Evolutionary conservation across 2,113 vertebrate species (phyloP), one percentile per base, ranked within the genome.

Genomic region (Noturus placidus): DNA sequence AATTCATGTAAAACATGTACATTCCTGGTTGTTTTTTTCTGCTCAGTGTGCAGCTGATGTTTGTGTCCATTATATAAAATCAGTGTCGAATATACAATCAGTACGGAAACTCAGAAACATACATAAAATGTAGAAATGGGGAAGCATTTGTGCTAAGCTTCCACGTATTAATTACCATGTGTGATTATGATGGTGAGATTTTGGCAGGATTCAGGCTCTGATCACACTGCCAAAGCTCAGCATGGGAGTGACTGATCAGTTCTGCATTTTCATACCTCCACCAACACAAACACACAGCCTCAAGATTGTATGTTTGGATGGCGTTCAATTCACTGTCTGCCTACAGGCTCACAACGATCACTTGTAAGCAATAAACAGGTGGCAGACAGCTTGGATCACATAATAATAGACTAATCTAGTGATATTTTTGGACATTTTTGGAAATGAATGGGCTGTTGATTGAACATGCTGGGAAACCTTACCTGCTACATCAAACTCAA

Each of bases 401-500:
- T 11, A 61, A 83, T 70, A 52, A 70, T 56, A 46, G 42, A 59
- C 14, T 4, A 30, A n/a, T 17, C 76, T 33, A 2, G 25, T 61
- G 17, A 15, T 9, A 3, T 30, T n/a, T 86, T 65, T 86, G 2
- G 42, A 46, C 42, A 46, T 42, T 42, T 42, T 42, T 13, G 46
- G 33, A 82, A 61, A 82, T 42, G 22, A 61, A 61, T 42, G 33
- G 20, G 33, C 33, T 81, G 46, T 59, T 33, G 35, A 77, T 10
- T 27, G 52, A 81, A 81, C 78, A 6, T 22, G 54, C 33, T 20
- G 52, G 19, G 22, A 11, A 35, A 83, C 54, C 91, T 38, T 95
- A 99, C 98, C 98, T 95, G 98, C 98, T 83, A 99, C 98, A 88
- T 99, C 98, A 85, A 99, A 99, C 94, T 99, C 98, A n/a, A 99